Conservation (phyloP, 1,140 invertebrate species). For the Diabrotica undecimpunctata region DNA sequence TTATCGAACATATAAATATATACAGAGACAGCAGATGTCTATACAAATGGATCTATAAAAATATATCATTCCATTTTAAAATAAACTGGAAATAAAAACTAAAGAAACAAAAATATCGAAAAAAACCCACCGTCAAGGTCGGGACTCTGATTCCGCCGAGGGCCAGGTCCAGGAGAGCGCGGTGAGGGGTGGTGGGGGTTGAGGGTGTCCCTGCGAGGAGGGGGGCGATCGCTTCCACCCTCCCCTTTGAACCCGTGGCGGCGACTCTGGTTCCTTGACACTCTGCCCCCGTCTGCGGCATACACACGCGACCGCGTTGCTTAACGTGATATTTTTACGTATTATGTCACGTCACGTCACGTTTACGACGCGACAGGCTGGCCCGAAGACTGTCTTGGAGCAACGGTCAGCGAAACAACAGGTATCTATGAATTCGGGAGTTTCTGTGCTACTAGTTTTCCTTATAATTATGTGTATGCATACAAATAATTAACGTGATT, state of each 20-base stretch:
- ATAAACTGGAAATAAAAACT: too few species aligned
- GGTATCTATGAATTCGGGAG: not conserved
- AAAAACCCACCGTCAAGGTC: conserved; percentile 40
- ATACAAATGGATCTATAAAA: too few species aligned
- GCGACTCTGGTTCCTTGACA: conserved; percentile 6
- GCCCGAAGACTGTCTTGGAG: conserved; percentile 49
- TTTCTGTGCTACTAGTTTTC: not conserved
- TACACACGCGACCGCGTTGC: conserved; percentile 7
- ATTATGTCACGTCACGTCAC: conserved; percentile 5
- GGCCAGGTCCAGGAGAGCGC: conserved; percentile 44
- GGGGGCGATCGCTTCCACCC: conserved; percentile 24
- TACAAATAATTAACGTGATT: too few species aligned
- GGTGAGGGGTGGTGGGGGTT: conserved; percentile 37
- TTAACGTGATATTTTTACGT: conserved; percentile 13
- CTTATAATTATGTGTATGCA: too few species aligned
- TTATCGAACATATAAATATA: too few species aligned
- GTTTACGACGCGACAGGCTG: conserved; percentile 39
- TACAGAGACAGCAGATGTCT: too few species aligned
- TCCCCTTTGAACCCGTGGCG: conserved; percentile 12
- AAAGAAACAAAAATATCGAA: not conserved
- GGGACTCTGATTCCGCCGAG: conserved; percentile 40
- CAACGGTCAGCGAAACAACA: conserved; percentile 42
- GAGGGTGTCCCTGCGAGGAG: conserved; percentile 21
- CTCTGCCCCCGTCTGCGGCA: conserved; percentile 17
- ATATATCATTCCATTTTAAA: too few species aligned